Evolutionary conservation across 64 coral and sea anemone genomes (phyloP), one percentile per base, ranked within the genome.

Genomic region (Acropora tenuis): DNA sequence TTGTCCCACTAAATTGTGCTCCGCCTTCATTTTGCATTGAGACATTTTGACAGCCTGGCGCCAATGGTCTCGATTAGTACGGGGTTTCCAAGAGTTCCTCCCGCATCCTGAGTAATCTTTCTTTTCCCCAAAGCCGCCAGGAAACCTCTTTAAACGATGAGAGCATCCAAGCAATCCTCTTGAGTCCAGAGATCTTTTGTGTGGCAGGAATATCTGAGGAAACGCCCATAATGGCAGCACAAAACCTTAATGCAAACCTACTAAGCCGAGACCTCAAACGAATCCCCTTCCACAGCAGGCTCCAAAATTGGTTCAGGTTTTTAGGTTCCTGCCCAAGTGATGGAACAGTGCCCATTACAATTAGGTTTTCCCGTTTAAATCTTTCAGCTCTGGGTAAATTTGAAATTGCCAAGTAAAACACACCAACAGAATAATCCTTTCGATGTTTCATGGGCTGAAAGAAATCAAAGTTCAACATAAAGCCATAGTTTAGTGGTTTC

Each of bases 51-150:
- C 12, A 75, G 84, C 55, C 50, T 88, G 86, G 48, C 49, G 17
- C 5, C 55, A 10, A 53, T 88, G 69, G 5, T 88, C 71, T 41
- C 48, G 3, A 75, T 88, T 88, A 41, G 86, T 76, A 43, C 49
- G 86, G 41, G 86, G 86, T 40, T 41, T 69, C 73, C 86, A 88
- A 3, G 5, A 41, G 30, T 6, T 75, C 73, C 86, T 88, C 19
- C 77, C 86, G 30, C 76, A 88, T 59, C 86, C 86, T 0, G 72
- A 88, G 17, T 88, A 88, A 10, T 88, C 86, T 76, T 57, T 88
- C 50, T 88, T 88, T 88, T 88, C 72, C 6, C 69, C 47, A 76
- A 88, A 88, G 10, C 75, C 86, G 3, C 86, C 86, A 47, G 72
- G 72, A 73, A 88, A 76, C 8, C 41, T 41, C 50, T 88, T 88